A percentile compares a stretch with the other conserved stretches of the same genome.
These are phyloP conservation scores for Isurus oxyrinchus DNA, from an alignment of 2,113 vertebrate species.

Conservation along the genomic window DNA sequence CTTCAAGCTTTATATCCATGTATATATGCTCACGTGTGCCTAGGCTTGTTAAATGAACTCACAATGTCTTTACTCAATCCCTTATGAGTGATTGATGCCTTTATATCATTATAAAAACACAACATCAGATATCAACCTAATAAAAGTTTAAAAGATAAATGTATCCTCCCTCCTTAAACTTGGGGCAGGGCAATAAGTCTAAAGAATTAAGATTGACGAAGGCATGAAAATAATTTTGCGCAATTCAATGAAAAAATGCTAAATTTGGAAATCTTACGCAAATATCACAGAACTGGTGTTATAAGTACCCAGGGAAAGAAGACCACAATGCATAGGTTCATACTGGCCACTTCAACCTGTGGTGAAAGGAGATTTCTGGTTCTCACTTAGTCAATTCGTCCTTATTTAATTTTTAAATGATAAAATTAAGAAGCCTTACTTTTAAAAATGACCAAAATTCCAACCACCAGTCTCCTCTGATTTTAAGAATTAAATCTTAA, in stretches of 20 bases:
- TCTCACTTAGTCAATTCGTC: background rate
- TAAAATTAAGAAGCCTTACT: background rate
- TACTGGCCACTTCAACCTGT: background rate
- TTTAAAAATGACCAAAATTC: background rate
- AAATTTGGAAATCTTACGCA: background rate
- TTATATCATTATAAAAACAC: no score
- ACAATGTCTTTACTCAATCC: no score
- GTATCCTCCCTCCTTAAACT: background rate
- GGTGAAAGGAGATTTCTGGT: background rate
- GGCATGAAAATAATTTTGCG: background rate
- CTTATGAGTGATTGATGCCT: no score
- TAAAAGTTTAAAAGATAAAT: background rate
- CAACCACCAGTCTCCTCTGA: background rate
- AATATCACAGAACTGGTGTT: background rate
- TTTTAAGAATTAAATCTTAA: background rate
- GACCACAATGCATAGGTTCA: background rate
- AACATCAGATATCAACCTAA: no score
- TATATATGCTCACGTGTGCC: no score
- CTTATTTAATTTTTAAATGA: background rate
- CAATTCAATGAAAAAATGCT: background rate
- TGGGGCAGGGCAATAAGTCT: background rate
- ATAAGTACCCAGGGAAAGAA: background rate
- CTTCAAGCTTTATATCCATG: no score
- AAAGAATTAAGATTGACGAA: background rate
- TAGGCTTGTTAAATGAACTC: no score